Percentiles rank a stretch among this genome's conserved stretches.
These are phyloP conservation scores for Antrozous pallidus DNA, from an alignment of 2,797 vertebrate species.

Conservation along the genomic window DNA sequence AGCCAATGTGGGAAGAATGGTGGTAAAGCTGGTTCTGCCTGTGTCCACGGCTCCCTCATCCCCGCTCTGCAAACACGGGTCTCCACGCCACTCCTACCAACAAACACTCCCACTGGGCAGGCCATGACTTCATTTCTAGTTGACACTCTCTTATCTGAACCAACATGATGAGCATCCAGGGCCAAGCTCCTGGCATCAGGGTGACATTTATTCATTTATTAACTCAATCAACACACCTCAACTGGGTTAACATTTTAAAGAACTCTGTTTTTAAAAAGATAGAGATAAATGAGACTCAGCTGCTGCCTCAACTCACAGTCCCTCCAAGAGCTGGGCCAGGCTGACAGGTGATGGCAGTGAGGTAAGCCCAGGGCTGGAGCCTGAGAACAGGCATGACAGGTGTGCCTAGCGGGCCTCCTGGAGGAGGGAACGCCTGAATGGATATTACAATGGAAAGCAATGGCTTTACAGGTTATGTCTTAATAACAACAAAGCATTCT, in stretches of 20 bases:
- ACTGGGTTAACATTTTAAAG: not conserved
- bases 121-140: not conserved
- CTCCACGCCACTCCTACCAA: no score
- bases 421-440: not conserved
- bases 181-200: not conserved
- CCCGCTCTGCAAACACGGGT: not conserved
- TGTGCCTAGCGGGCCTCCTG: not conserved
- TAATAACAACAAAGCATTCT: not conserved
- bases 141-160: not conserved
- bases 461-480: not conserved
- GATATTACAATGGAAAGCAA: not conserved
- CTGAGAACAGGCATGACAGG: not conserved
- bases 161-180: not conserved
- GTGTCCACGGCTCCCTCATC: not conserved
- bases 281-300: not conserved
- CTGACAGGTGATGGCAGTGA: not conserved
- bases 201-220: not conserved
- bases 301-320: not conserved
- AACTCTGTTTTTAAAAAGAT: not conserved
- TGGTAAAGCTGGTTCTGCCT: not conserved
- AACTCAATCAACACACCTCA: not conserved
- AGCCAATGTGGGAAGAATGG: not conserved
- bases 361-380: not conserved
- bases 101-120: not conserved
- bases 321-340: not conserved